A percentile compares a stretch with the other conserved stretches of the same genome.
phyloP scores from a whole-genome alignment of 2,888 invertebrate genomes.

The Coremacera marginata region DNA sequence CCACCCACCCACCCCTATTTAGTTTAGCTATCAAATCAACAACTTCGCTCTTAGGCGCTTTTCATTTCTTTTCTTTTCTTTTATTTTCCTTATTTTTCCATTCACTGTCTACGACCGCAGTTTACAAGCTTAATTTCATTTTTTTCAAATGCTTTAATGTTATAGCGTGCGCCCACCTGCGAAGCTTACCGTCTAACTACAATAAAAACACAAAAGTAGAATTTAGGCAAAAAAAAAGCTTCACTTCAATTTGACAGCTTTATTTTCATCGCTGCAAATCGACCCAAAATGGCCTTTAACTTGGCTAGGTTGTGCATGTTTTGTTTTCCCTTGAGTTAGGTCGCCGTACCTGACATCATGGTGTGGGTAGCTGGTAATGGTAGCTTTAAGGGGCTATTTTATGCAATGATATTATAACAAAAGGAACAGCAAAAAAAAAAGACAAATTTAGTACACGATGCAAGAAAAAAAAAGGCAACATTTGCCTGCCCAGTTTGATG shows the following conservation, averaged over 20 bases:
- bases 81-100: not conserved
- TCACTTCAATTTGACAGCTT: slow-evolving; percentile 31
- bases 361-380: not conserved
- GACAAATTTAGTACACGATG: not conserved
- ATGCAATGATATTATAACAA: too few relatives aligned
- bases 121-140: not conserved
- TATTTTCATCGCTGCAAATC: slow-evolving; percentile 25
- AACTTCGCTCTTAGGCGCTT: not conserved
- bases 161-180: not conserved
- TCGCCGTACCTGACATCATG: not conserved
- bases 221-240: not conserved
- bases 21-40: not conserved
- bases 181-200: too few relatives aligned
- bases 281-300: slow-evolving; percentile 30
- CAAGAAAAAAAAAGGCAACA: not conserved
- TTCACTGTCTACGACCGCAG: not conserved
- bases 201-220: too few relatives aligned
- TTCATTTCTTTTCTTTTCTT: not conserved
- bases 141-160: not conserved
- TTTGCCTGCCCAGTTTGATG: not conserved
- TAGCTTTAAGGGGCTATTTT: not conserved
- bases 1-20: not conserved
- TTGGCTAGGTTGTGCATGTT: slow-evolving; percentile 12
- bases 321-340: slow-evolving; percentile 17
- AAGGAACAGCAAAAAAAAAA: too few relatives aligned